Base-by-base conservation (phyloP, 2,888 invertebrate species). In the Trissolcus japonicus region DNA sequence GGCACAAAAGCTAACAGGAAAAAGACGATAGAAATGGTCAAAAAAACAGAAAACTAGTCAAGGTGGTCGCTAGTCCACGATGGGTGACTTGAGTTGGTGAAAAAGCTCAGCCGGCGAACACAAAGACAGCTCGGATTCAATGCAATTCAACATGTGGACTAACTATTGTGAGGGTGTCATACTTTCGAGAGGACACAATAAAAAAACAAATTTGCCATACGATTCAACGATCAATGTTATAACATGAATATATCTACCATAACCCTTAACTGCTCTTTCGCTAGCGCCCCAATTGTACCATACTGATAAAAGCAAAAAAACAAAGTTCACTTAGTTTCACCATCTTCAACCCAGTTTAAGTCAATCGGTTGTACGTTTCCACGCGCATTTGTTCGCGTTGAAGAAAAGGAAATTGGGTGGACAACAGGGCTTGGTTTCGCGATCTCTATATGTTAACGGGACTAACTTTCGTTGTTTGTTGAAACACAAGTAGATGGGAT, bases 401-500 rank as follows among this genome's bases (percentile, higher is more conserved):
- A 75, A 40, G 51, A 51, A 61, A 51, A 66, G 43, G 50, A 61
- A 41, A 35, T 35, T 35, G 35, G 11, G 35, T 35, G 35, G 35
- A 35, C 35, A 35, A 35, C 35, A 11, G 11, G 35, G 9, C 35
- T 35, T 35, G 35, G 35, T 35, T 35, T 35, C 35, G 35, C 35
- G 35, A 35, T 35, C 35, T 35, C 11, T 11, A 40, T 41, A n/a
- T 4, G 9, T 51, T 51, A 17, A 46, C 51, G 19, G 17, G 17
- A 17, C 16, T 13, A 51, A 82, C 85, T 87, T 83, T 86, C 83
- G 86, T 88, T 87, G 85, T 86, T 82, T 86, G 86, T 87, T 86
- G 86, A 84, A 84, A 83, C 81, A 83, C 83, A 83, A 83, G 84
- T 85, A 88, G 84, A 89, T 89, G 89, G 87, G 90, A 91, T 91